Percentiles rank a stretch among this genome's conserved stretches.
Evolutionary conservation across 2,797 vertebrate genomes (phyloP).

Genomic region (Taenioides sp.): DNA sequence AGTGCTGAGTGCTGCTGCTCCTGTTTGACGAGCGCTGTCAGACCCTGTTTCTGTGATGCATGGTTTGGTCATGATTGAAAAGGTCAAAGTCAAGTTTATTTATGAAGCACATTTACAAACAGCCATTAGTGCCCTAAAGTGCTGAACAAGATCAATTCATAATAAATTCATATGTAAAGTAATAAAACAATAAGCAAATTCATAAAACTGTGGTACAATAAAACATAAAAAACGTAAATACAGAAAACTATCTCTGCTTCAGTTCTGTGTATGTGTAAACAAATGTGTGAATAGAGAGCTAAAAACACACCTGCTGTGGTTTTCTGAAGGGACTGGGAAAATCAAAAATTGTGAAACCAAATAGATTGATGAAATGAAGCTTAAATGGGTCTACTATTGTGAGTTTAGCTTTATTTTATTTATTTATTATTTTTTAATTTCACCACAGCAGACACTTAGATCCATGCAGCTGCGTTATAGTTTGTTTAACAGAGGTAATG

Average conservation of each 20-base stretch:
- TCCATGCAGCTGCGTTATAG: not conserved
- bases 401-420: not conserved
- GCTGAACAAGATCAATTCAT: no score
- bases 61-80: slow-evolving; percentile 51
- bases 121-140: no score
- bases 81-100: not conserved
- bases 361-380: not conserved
- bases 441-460: not conserved
- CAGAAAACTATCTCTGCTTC: not conserved
- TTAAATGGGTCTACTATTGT: slow-evolving; percentile 13
- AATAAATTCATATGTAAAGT: no score
- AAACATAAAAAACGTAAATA: no score
- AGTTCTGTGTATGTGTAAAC: slow-evolving; percentile 32
- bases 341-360: not conserved
- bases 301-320: slow-evolving; percentile 21
- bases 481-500: not conserved
- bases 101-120: no score
- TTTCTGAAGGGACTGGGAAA: not conserved
- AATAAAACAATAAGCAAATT: no score
- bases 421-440: no score
- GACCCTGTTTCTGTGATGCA: slow-evolving; percentile 5
- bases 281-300: slow-evolving; percentile 25
- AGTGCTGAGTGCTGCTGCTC: slow-evolving; percentile 35
- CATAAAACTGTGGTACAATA: no score
- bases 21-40: no score